These are phyloP conservation scores for Mesopsocus fuscifrons DNA, from an alignment of 2,888 invertebrate species.

Conservation along the genomic window DNA sequence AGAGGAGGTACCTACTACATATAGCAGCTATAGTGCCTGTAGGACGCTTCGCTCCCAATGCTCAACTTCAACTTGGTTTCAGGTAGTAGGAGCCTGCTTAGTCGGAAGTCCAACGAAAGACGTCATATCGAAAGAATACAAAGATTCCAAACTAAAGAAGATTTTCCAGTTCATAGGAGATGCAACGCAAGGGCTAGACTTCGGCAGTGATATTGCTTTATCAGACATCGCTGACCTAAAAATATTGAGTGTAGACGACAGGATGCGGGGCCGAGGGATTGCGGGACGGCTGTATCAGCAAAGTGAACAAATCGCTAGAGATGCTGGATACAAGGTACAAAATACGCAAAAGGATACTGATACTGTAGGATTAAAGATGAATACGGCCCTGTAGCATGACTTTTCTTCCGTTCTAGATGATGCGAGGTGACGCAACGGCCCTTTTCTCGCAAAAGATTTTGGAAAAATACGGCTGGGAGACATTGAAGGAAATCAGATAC, in stretches of 20 bases:
- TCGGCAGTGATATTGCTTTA: neutral
- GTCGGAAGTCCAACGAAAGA: neutral
- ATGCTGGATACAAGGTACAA: neutral
- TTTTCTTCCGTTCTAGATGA: neutral
- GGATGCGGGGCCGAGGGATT: neutral
- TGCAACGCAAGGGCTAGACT: neutral
- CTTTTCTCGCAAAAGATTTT: conserved; percentile 2
- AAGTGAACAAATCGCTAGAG: neutral
- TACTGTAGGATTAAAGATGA: neutral
- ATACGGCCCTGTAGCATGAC: neutral
- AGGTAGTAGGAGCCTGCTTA: neutral
- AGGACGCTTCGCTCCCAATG: too few relatives aligned
- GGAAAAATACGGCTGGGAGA: neutral
- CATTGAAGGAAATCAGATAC: conserved; percentile 2
- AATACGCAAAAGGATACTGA: neutral
- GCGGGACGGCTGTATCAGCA: neutral
- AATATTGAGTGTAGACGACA: conserved; percentile 3
- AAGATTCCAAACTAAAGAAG: conserved; percentile 4
- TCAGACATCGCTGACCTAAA: neutral
- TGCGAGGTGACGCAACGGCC: conserved; percentile 4
- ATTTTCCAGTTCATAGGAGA: conserved; percentile 2
- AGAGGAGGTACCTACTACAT: neutral
- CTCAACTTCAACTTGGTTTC: too few relatives aligned
- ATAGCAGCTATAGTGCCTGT: too few relatives aligned
- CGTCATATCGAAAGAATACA: neutral